Conservation (phyloP, 2,888 invertebrate genomes). For the Brachyptera putata region DNA sequence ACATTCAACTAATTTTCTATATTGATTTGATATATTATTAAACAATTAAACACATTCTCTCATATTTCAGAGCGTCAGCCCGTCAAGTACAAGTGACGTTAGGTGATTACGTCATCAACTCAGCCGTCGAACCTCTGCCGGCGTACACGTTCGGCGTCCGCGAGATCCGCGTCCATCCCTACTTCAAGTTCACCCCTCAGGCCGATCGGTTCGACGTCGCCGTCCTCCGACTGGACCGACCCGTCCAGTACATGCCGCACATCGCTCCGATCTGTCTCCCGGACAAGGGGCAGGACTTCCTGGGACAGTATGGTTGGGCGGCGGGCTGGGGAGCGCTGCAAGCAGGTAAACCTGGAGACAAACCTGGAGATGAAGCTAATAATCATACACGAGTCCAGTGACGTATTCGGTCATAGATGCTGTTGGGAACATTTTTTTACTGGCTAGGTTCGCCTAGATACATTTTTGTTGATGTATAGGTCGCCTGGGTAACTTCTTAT, state of each 20-base stretch:
- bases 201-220: conserved; percentile 89
- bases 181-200: conserved; percentile 90
- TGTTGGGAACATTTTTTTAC: too few species aligned
- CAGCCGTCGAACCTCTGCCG: conserved; percentile 84
- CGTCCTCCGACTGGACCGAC: conserved; percentile 78
- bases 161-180: conserved; percentile 84
- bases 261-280: conserved; percentile 84
- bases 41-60: too few species aligned
- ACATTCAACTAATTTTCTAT: too few species aligned
- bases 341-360: conserved; percentile 46
- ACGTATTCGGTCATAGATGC: too few species aligned
- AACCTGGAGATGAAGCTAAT: too few species aligned
- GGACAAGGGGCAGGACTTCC: conserved; percentile 82
- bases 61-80: conserved; percentile 72
- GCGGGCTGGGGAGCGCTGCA: conserved; percentile 89
- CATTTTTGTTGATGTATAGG: too few species aligned
- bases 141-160: conserved; percentile 91
- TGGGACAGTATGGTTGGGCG: conserved; percentile 88
- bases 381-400: too few species aligned
- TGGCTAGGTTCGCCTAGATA: too few species aligned
- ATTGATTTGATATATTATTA: too few species aligned
- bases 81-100: conserved; percentile 87
- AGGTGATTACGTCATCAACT: conserved; percentile 91
- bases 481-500: too few species aligned
- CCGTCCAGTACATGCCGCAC: conserved; percentile 63